Percentiles rank a stretch among this genome's conserved stretches.
phyloP scores from a whole-genome alignment of 1,140 invertebrate genomes.

The Philotrypesis tridentata region DNA sequence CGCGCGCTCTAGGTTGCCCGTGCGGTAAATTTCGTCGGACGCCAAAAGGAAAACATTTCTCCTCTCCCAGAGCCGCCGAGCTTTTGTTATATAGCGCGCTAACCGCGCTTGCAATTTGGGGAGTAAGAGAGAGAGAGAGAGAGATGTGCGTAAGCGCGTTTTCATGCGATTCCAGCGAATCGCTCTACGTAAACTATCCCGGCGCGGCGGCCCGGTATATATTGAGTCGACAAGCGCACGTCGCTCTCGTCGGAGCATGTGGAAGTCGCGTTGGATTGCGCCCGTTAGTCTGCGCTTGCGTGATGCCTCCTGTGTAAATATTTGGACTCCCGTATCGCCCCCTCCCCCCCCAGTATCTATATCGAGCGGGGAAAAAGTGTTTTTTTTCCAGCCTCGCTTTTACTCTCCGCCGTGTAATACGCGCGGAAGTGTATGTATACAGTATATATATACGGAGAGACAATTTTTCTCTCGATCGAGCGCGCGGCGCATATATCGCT shows the following conservation, averaged over 20 bases:
- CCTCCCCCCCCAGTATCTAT: background rate
- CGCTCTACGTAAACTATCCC: conserved; percentile 31
- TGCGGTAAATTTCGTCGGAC: conserved; percentile 35
- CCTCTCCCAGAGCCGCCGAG: background rate
- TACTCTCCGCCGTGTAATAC: no score
- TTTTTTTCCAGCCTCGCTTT: background rate
- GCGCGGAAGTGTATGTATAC: no score
- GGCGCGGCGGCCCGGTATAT: no score
- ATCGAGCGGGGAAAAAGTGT: conserved; percentile 8
- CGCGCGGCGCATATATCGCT: no score
- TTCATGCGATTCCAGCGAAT: conserved; percentile 31
- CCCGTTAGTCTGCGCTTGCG: conserved; percentile 15
- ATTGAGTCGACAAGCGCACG: no score
- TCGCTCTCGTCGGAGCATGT: no score
- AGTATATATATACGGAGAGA: no score
- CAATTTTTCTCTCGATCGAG: background rate
- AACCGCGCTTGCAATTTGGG: conserved; percentile 4
- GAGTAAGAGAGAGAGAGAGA: background rate
- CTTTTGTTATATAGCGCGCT: conserved; percentile 23
- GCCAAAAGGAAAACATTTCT: conserved; percentile 34
- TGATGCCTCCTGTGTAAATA: conserved; percentile 31
- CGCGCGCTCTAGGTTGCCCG: conserved; percentile 14
- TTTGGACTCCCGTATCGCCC: conserved; percentile 42
- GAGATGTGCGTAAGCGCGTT: conserved; percentile 22
- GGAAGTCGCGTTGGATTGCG: conserved; percentile 40